Base-by-base conservation (phyloP, 2,888 invertebrate species). In the Hermaeophaga mercurialis region DNA sequence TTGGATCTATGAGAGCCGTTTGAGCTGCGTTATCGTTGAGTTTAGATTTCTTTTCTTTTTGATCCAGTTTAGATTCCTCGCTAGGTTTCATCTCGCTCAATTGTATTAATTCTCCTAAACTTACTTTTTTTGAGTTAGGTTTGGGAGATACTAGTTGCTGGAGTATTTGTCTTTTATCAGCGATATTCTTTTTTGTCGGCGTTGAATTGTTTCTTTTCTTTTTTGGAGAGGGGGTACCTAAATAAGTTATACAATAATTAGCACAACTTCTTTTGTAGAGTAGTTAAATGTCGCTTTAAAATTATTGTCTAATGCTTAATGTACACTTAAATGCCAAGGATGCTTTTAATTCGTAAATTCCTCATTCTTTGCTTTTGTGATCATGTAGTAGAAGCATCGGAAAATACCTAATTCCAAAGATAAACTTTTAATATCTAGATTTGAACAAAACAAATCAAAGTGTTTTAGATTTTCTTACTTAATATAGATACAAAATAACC, bases 191-290 rank as follows among this genome's bases (percentile, higher is more conserved):
- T 80, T 86, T 88, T 7, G 87, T 87, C 15, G 89, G 89, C 15
- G 89, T 89, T 6, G 89, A 89, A 75, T 89, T 89, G 78, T 89
- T 89, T 66, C 89, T 82, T 78, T 89, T 88, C 79, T 89, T 88
- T 68, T 89, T 84, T 43, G 89, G 89, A 48, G 89, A 89, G 19
- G 89, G 89, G 33, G 88, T 85, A 72, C 88, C 89, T 90, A 80
- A 14, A 14, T 28, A 8, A 28, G 9, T 7, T 12, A 34, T 5
- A 7, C n/a, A n/a, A n/a, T n/a, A n/a, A n/a, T n/a, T n/a, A n/a
- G n/a, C n/a, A n/a, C n/a, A n/a, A n/a, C n/a, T n/a, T n/a, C n/a
- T n/a, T n/a, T n/a, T n/a, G n/a, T n/a, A n/a, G n/a, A n/a, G n/a
- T n/a, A n/a, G n/a, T n/a, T n/a, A n/a, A n/a, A n/a, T n/a, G n/a